A percentile compares a stretch with the other conserved stretches of the same genome.
Conservation (phyloP, 2,888 invertebrate species). For the Andrena dorsata region DNA sequence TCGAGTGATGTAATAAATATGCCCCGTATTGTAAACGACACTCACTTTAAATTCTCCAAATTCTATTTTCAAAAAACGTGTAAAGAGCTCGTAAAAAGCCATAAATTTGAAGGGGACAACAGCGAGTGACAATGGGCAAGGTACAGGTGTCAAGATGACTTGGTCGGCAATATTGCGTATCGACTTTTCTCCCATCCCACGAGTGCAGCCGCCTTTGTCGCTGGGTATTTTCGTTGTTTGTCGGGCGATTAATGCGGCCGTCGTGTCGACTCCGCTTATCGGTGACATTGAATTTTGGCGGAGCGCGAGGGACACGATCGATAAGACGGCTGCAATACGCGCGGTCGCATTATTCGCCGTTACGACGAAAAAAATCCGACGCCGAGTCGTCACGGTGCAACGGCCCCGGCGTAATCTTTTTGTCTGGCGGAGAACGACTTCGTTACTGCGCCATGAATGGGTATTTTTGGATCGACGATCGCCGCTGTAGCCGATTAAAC, state of each 20-base stretch:
- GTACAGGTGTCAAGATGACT: neutral
- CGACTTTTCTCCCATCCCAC: neutral
- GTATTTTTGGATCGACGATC: conserved; percentile 38
- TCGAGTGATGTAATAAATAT: too few species aligned
- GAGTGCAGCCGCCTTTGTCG: conserved; percentile 26
- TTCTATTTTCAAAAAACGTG: too few species aligned
- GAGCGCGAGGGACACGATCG: conserved; percentile 23
- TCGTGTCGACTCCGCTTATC: conserved; percentile 65
- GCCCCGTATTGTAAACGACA: too few species aligned
- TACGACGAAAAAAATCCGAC: conserved; percentile 2
- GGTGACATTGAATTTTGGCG: conserved; percentile 77
- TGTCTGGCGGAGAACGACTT: conserved; percentile 1
- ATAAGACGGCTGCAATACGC: conserved; percentile 20
- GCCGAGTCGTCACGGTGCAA: neutral
- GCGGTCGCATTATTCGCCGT: conserved; percentile 12
- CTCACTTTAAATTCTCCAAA: too few species aligned
- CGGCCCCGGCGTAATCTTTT: conserved; percentile 10
- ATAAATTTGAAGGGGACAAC: neutral
- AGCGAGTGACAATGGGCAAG: neutral
- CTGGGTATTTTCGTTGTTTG: conserved; percentile 43
- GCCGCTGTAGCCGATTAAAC: neutral
- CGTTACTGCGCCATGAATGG: conserved; percentile 32
- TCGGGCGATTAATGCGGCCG: conserved; percentile 28
- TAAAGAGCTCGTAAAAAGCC: too few species aligned
- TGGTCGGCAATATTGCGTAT: neutral